phyloP scores from a whole-genome alignment of 2,888 invertebrate genomes.

The Pteria penguin region DNA sequence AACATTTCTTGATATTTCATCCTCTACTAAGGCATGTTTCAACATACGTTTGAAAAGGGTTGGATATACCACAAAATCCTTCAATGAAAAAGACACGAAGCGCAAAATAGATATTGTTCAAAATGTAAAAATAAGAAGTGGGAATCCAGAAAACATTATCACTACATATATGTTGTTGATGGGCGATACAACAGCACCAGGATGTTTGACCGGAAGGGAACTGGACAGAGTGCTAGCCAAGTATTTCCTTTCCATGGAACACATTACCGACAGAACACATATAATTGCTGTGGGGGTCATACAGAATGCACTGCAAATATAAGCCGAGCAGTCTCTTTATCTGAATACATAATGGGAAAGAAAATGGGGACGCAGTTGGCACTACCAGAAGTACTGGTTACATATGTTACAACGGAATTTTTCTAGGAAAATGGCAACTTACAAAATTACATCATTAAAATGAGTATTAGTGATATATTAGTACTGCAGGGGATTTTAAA shows the following conservation, averaged over 20 bases:
- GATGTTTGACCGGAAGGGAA: neutral
- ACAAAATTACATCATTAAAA: neutral
- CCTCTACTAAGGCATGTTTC: no score
- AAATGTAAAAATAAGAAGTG: no score
- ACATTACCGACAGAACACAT: slow-evolving; percentile 1
- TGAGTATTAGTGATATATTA: neutral
- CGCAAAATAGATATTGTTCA: no score
- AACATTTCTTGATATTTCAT: no score
- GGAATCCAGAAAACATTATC: no score
- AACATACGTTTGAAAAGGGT: no score
- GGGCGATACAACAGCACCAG: slow-evolving; percentile 4
- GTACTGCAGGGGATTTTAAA: neutral
- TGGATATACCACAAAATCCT: no score
- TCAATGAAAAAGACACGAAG: slow-evolving; percentile 5
- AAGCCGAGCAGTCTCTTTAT: slow-evolving; percentile 11
- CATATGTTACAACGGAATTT: slow-evolving; percentile 20
- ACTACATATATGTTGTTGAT: no score
- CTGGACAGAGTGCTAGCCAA: slow-evolving; percentile 4
- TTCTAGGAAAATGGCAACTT: neutral
- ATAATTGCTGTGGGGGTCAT: slow-evolving; percentile 29
- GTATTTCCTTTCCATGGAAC: neutral
- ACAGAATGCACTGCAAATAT: slow-evolving; percentile 22
- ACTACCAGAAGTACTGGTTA: slow-evolving; percentile 13
- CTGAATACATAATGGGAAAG: slow-evolving; percentile 19
- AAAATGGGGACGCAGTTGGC: slow-evolving; percentile 22